Evolutionary conservation across 2,797 vertebrate species (phyloP).

Genomic region (Megalops cyprinoides): DNA sequence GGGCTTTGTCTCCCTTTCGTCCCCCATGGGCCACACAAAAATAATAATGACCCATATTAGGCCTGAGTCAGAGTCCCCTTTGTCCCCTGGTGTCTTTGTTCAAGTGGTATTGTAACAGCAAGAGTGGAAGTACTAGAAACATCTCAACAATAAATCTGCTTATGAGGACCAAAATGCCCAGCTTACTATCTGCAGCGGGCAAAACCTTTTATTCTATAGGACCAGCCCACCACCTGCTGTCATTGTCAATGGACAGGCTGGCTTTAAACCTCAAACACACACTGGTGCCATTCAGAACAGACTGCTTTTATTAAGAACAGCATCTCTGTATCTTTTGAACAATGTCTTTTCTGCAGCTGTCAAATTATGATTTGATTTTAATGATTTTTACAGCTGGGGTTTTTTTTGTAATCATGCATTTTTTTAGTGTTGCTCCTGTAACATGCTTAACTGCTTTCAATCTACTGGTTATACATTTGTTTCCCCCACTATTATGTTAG

Average conservation of each 20-base stretch:
- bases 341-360: neutral
- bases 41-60: neutral
- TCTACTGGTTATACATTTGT: too few relatives aligned
- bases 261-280: slow-evolving; percentile 4
- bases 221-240: neutral
- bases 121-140: slow-evolving; percentile 26
- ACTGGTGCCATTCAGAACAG: neutral
- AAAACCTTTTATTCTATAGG: slow-evolving; percentile 12
- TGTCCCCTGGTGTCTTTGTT: slow-evolving; percentile 28
- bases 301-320: slow-evolving; percentile 10
- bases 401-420: neutral
- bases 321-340: neutral
- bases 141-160: slow-evolving; percentile 36
- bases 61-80: slow-evolving; percentile 1
- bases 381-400: neutral
- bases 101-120: slow-evolving; percentile 6
- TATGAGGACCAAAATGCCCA: slow-evolving; percentile 13
- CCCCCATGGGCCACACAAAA: neutral
- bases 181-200: neutral
- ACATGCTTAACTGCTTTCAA: neutral
- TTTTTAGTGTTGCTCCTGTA: neutral
- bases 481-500: too few relatives aligned
- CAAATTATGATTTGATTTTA: too few relatives aligned
- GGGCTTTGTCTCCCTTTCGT: neutral
- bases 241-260: neutral